Evolutionary conservation across 2,888 invertebrate species (phyloP).

Genomic region (Luperina testacea): DNA sequence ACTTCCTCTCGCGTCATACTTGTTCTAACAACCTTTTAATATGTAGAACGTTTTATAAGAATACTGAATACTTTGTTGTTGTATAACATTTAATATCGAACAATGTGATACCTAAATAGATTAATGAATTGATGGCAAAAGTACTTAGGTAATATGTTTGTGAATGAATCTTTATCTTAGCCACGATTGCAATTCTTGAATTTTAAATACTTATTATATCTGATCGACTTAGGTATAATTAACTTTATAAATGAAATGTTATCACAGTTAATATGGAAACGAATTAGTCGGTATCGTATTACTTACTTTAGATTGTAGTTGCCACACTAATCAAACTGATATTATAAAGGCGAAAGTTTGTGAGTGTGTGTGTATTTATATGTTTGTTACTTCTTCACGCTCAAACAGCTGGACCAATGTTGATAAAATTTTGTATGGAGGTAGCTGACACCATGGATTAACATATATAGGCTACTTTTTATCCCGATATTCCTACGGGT

Average conservation of each 20-base stretch:
- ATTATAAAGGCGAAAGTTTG: too few relatives aligned
- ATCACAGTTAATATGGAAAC: constrained; percentile 26
- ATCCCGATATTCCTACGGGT: too few relatives aligned
- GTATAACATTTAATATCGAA: background rate
- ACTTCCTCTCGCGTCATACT: constrained; percentile 4
- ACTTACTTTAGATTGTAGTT: constrained; percentile 7
- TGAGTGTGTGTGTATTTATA: too few relatives aligned
- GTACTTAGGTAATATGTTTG: constrained; percentile 15
- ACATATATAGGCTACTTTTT: too few relatives aligned
- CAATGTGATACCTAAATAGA: background rate
- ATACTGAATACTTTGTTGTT: constrained; percentile 3
- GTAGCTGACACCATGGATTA: too few relatives aligned
- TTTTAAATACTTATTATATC: constrained; percentile 10
- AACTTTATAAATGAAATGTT: constrained; percentile 15
- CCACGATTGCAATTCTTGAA: constrained; percentile 3
- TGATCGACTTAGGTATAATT: constrained; percentile 22
- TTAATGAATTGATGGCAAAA: background rate
- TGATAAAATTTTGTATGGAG: too few relatives aligned
- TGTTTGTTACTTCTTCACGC: too few relatives aligned
- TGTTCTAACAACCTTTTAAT: constrained; percentile 16
- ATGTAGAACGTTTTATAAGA: constrained; percentile 16
- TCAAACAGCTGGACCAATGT: too few relatives aligned
- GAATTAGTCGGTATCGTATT: constrained; percentile 21
- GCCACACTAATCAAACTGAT: background rate
- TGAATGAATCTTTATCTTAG: constrained; percentile 23